Evolutionary conservation across 2,113 vertebrate species (phyloP).

Genomic region (Eclectus roratus): DNA sequence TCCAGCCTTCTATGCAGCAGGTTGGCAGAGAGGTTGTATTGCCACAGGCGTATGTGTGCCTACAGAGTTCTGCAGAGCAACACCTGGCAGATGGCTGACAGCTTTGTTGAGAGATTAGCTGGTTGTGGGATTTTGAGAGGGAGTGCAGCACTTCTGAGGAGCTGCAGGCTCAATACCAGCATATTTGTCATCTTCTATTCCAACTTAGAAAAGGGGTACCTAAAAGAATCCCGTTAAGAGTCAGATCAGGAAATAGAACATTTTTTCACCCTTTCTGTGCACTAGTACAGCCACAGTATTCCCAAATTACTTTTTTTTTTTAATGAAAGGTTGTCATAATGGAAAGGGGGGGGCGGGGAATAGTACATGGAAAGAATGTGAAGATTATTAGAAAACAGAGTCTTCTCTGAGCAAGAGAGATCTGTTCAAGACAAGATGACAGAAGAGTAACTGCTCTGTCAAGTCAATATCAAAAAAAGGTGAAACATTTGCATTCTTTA

Average conservation of each 20-base stretch:
- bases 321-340: not conserved
- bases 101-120: not conserved
- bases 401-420: not conserved
- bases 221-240: not conserved
- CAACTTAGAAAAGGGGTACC: not conserved
- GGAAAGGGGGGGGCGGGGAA: fast-evolving
- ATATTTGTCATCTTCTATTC: fast-evolving
- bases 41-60: not conserved
- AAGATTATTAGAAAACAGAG: not conserved
- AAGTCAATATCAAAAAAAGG: not conserved
- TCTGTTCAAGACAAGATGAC: not conserved
- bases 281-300: not conserved
- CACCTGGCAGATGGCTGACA: slow-evolving; percentile 36
- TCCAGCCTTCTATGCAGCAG: not conserved
- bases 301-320: not conserved
- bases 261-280: not conserved
- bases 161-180: not conserved
- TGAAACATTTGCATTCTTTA: not conserved
- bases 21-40: not conserved
- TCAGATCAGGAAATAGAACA: not conserved
- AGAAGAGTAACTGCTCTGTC: not conserved
- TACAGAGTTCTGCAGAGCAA: not conserved
- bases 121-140: not conserved
- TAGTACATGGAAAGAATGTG: not conserved
- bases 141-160: not conserved